Percentiles rank a stretch among this genome's conserved stretches.
Conservation (phyloP, 2,888 invertebrate genomes). For the Nemotelus pantherinus region DNA sequence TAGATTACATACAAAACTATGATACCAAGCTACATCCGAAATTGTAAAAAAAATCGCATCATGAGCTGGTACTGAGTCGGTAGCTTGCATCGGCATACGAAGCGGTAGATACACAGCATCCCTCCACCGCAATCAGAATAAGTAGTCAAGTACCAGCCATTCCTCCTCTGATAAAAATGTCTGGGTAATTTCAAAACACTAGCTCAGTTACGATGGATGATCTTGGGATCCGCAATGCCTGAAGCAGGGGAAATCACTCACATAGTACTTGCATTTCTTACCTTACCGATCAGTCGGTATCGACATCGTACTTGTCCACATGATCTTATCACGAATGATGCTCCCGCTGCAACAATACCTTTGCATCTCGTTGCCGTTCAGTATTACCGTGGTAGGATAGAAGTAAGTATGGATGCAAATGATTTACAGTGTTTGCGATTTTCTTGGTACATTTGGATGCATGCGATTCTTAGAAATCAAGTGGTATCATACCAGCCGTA, state of each 20-base stretch:
- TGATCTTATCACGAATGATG: conserved; percentile 27
- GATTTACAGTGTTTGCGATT: too few species aligned
- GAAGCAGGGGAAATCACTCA: conserved; percentile 6
- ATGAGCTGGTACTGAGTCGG: too few species aligned
- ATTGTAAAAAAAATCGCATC: conserved; percentile 2
- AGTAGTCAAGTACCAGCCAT: not conserved
- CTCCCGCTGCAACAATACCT: not conserved
- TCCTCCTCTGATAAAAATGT: not conserved
- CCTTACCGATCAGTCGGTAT: not conserved
- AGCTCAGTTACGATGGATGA: not conserved
- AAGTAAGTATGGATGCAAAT: too few species aligned
- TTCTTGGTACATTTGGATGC: too few species aligned
- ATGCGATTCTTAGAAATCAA: too few species aligned
- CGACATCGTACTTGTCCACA: not conserved
- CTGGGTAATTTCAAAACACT: conserved; percentile 1
- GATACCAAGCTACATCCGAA: conserved; percentile 21
- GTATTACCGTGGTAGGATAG: too few species aligned
- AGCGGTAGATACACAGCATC: conserved; percentile 1
- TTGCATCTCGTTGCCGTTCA: not conserved
- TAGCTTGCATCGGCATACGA: too few species aligned
- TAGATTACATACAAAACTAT: conserved; percentile 44
- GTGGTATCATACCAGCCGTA: too few species aligned
- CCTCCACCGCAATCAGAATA: not conserved
- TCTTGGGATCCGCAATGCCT: not conserved
- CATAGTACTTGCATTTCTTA: conserved; percentile 11